A percentile compares a stretch with the other conserved stretches of the same genome.
Conservation (phyloP, 53 echinoderm and acorn worm species). For the Hippasteria phrygiana region DNA sequence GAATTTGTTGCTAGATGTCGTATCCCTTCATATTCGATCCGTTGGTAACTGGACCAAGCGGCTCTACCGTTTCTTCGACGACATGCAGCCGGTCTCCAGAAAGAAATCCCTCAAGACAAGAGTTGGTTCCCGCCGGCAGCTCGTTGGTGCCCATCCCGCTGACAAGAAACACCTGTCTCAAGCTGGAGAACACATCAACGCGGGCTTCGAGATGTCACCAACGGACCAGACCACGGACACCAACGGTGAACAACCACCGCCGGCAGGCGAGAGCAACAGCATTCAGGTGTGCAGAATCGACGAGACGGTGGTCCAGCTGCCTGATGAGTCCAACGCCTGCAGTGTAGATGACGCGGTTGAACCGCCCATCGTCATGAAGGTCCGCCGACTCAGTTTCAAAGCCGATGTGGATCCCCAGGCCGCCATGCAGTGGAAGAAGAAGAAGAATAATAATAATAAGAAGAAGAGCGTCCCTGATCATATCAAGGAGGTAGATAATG, state of each 20-base stretch:
- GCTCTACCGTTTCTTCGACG: constrained; percentile 37
- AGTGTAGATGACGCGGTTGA: not conserved
- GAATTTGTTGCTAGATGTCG: not conserved
- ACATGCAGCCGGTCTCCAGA: not conserved
- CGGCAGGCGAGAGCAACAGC: too few species aligned
- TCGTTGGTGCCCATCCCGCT: not conserved
- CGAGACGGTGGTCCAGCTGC: too few species aligned
- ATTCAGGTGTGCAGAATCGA: not conserved
- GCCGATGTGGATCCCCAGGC: not conserved
- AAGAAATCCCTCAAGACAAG: not conserved
- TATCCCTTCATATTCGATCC: constrained; percentile 67
- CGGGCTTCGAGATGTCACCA: constrained; percentile 11
- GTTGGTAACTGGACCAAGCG: constrained; percentile 76
- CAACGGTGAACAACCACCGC: not conserved
- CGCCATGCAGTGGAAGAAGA: not conserved
- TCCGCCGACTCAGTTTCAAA: not conserved
- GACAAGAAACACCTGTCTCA: not conserved
- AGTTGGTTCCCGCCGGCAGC: too few species aligned
- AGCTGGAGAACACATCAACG: not conserved
- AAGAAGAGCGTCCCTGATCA: not conserved
- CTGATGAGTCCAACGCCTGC: too few species aligned
- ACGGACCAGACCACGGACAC: not conserved
- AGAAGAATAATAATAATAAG: too few species aligned
- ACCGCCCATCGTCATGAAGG: not conserved
- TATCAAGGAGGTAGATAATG: not conserved